Percentiles rank a stretch among this genome's conserved stretches.
Evolutionary conservation across 2,888 invertebrate species (phyloP).

Genomic region (Lordiphosa andalusiaca): DNA sequence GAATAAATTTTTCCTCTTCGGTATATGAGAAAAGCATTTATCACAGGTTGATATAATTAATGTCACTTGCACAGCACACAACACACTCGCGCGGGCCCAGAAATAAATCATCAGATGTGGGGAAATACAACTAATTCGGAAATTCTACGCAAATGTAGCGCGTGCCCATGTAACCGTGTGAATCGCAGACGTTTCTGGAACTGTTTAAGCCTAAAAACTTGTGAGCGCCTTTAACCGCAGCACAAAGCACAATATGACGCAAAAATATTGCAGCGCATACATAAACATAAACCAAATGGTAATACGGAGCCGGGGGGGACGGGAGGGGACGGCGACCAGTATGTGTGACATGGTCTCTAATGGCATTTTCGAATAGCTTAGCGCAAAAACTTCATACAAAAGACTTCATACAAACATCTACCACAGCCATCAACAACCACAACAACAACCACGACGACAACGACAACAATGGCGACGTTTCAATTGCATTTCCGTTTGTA

Average conservation of each 20-base stretch:
- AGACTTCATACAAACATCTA: constrained; percentile 31
- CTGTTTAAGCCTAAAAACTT: constrained; percentile 38
- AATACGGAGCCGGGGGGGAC: neutral
- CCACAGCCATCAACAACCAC: constrained; percentile 48
- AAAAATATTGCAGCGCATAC: constrained; percentile 61
- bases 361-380: constrained; percentile 71
- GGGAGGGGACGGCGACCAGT: too few relatives aligned
- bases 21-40: constrained; percentile 54
- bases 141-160: constrained; percentile 36
- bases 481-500: constrained; percentile 79
- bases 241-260: constrained; percentile 52
- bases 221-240: constrained; percentile 42
- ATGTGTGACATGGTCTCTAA: constrained; percentile 66
- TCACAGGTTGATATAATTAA: constrained; percentile 66
- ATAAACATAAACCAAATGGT: constrained; percentile 55
- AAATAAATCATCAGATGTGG: constrained; percentile 41
- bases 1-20: constrained; percentile 52
- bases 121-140: constrained; percentile 27
- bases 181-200: constrained; percentile 33
- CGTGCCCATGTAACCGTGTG: constrained; percentile 52
- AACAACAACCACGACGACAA: constrained; percentile 32
- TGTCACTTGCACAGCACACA: constrained; percentile 50
- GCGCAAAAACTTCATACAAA: constrained; percentile 64
- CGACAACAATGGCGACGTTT: constrained; percentile 69
- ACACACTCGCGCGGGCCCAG: neutral